phyloP scores from a whole-genome alignment of 2,888 invertebrate genomes.

The Nomada lathburiana region DNA sequence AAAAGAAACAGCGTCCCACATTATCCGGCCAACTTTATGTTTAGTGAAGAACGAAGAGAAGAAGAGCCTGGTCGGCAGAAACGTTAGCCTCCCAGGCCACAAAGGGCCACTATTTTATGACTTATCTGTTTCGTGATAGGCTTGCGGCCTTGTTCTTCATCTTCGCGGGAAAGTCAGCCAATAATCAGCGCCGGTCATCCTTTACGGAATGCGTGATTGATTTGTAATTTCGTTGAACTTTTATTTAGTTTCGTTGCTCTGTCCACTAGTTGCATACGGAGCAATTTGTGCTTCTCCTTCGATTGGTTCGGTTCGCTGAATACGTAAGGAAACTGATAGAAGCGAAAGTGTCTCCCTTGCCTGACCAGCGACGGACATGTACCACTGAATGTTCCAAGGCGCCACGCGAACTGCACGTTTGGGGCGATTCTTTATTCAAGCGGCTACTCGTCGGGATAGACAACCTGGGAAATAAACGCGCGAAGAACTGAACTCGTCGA shows the following conservation, averaged over 20 bases:
- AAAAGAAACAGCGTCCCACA: slow-evolving; percentile 29
- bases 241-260: not conserved
- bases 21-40: slow-evolving; percentile 22
- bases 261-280: no score
- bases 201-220: slow-evolving; percentile 10
- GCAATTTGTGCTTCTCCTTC: no score
- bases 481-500: slow-evolving; percentile 21
- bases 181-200: slow-evolving; percentile 56
- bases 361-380: not conserved
- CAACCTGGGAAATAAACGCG: slow-evolving; percentile 11
- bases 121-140: slow-evolving; percentile 42
- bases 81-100: slow-evolving; percentile 19
- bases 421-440: slow-evolving; percentile 19
- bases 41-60: slow-evolving; percentile 7
- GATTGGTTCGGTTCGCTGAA: no score
- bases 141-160: slow-evolving; percentile 51
- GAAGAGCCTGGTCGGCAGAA: not conserved
- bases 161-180: slow-evolving; percentile 46
- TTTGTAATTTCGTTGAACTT: not conserved
- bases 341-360: not conserved
- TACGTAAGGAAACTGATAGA: no score
- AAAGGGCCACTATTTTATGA: slow-evolving; percentile 37
- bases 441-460: not conserved
- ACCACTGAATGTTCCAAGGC: slow-evolving; percentile 18
- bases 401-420: not conserved